Evolutionary conservation across 2,888 invertebrate species (phyloP), one percentile per base, ranked within the genome.

Genomic region (Drosophila nr. perissopoda): DNA sequence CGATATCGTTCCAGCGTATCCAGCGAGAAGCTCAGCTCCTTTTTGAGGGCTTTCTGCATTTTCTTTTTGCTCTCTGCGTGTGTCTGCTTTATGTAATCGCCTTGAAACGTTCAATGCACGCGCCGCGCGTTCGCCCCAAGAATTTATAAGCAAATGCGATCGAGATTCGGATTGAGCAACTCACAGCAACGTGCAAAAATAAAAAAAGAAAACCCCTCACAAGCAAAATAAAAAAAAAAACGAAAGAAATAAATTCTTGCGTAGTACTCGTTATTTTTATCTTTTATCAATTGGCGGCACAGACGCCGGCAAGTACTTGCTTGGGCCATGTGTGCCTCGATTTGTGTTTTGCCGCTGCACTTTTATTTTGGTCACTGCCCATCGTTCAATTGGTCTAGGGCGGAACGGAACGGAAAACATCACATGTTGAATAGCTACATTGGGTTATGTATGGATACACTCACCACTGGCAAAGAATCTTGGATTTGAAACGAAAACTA

Each of bases 241-340:
- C n/a, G 34, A 45, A 45, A 49, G 51, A 60, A 45, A 45, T 52
- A 71, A 72, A 74, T 82, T 75, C 80, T 85, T 80, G 87, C 69
- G 60, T 57, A 42, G 49, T 72, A 64, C 82, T 86, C 85, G 87
- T 87, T 87, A 87, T 89, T 90, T 90, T 86, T 89, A 86, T 90
- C 90, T 82, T 88, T 89, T 88, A 90, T 91, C 89, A 88, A 90
- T 91, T 79, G 76, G 79, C 76, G 76, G 71, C 72, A 70, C 76
- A 61, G 48, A 45, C 70, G 64, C 45, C 48, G 60, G 25, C 64
- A 68, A 54, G 51, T 48, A 56, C 66, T 67, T 33, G 25, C 65
- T 75, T 58, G 68, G 67, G 78, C 73, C 63, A 75, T 61, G 53
- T 73, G 58, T 73, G 42, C 52, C 33, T 31, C 58, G 52, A 48